phyloP scores from a whole-genome alignment of 2,888 invertebrate species.

The Troides aeacus region DNA sequence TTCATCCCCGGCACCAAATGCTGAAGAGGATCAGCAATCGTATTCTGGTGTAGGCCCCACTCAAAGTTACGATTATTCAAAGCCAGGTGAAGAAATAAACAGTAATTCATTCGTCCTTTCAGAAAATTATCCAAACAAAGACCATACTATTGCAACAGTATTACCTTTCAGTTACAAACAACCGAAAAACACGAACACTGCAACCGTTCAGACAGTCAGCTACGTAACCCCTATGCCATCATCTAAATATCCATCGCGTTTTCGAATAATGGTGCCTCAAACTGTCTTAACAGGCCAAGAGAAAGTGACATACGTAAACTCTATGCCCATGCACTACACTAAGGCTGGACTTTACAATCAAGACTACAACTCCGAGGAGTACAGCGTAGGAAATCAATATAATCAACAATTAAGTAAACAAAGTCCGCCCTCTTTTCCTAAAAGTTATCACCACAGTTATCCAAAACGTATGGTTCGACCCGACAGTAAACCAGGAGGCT shows the following conservation, averaged over 20 bases:
- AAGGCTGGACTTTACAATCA: conserved; percentile 44
- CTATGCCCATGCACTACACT: conserved; percentile 52
- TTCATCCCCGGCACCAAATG: conserved; percentile 46
- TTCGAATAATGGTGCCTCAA: conserved; percentile 71
- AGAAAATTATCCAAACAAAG: conserved; percentile 80
- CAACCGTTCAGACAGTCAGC: conserved; percentile 60
- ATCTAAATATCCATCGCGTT: conserved; percentile 64
- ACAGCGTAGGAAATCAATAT: conserved; percentile 52
- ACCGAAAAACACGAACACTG: conserved; percentile 43
- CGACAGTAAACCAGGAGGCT: conserved; percentile 46
- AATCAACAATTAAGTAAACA: conserved; percentile 50
- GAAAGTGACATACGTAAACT: conserved; percentile 68
- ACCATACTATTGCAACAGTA: conserved; percentile 80
- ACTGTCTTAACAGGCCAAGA: conserved; percentile 61
- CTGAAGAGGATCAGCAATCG: conserved; percentile 45
- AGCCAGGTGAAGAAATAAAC: conserved; percentile 47
- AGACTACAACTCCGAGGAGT: conserved; percentile 55
- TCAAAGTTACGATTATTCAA: conserved; percentile 58
- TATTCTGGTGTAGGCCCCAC: conserved; percentile 43
- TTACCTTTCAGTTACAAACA: conserved; percentile 59
- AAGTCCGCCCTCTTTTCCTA: conserved; percentile 52
- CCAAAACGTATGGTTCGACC: conserved; percentile 65
- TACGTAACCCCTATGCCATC: conserved; percentile 70
- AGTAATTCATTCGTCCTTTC: conserved; percentile 60
- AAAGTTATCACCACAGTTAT: conserved; percentile 67